These are phyloP conservation scores for Enteromius trimaculatus DNA, from an alignment of 2,797 vertebrate species.

Conservation along the genomic window DNA sequence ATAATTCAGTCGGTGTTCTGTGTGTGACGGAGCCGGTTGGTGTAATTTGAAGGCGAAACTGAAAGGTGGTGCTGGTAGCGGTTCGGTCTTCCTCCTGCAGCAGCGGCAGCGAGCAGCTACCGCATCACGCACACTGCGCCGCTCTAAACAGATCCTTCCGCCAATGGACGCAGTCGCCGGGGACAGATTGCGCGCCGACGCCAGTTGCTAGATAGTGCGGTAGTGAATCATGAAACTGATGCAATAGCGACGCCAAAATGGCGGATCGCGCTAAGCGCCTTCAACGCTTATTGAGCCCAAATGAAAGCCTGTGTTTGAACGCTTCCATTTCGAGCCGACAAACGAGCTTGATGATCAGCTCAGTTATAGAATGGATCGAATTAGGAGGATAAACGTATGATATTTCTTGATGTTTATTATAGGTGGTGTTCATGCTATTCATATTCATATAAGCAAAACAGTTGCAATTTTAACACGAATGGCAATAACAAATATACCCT, in stretches of 20 bases:
- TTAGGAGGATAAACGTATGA: too few relatives aligned
- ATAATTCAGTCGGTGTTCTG: slow-evolving; percentile 57
- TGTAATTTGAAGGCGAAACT: slow-evolving; percentile 75
- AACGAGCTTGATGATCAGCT: background rate
- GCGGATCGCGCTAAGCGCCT: background rate
- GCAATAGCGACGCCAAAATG: slow-evolving; percentile 59
- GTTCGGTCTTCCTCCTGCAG: slow-evolving; percentile 82
- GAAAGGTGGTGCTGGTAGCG: slow-evolving; percentile 72
- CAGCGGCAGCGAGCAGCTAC: slow-evolving; percentile 76
- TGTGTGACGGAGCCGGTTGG: slow-evolving; percentile 62
- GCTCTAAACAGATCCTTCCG: slow-evolving; percentile 70
- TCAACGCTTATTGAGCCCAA: slow-evolving; percentile 65
- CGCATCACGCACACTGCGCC: slow-evolving; percentile 75
- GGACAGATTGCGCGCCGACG: slow-evolving; percentile 58
- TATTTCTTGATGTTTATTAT: background rate
- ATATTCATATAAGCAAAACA: background rate
- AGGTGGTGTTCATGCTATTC: background rate
- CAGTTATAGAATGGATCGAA: background rate
- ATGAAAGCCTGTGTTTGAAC: slow-evolving; percentile 62
- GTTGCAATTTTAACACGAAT: background rate
- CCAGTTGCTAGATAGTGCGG: slow-evolving; percentile 30
- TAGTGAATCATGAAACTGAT: slow-evolving; percentile 62
- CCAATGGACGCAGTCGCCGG: slow-evolving; percentile 64
- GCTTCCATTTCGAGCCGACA: slow-evolving; percentile 30
- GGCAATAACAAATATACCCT: slow-evolving; percentile 23